Base-by-base conservation (phyloP, 2,888 invertebrate species). In the Papilio demoleus region DNA sequence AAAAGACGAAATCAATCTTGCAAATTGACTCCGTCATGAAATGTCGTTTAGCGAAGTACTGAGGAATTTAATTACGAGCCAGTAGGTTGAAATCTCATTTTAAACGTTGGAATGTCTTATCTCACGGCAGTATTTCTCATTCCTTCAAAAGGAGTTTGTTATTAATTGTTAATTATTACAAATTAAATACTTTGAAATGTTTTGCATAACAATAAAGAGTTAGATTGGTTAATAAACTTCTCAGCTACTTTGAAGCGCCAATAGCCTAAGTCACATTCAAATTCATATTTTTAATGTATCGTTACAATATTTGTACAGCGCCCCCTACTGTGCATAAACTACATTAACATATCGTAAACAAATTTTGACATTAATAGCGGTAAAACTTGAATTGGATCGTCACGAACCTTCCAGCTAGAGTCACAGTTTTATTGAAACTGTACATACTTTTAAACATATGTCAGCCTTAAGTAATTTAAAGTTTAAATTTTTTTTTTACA, bases 1-100 rank as follows among this genome's bases (percentile, higher is more conserved):
- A 62, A 56, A 67, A 62, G 62, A 42, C 36, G 17, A 27, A 67
- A 68, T 68, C 50, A 68, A 68, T 68, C 38, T 59, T 38, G 47
- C 31, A 59, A 68, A 68, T 68, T 59, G 58, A 64, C 63, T 64
- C 38, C 59, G 58, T 50, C 38, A 60, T 31, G 59, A n/a, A 64
- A 64, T 64, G 59, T 59, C 36, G 47, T 68, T 59, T 64, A 47
- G 47, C 47, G 22, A 24, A 22, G 50, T 60, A 50, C 59, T 50
- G 14, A 17, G 31, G 61, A 59, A 68, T 68, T 64, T 68, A 68
- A 68, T 68, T 64, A 64, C 40, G 47, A 45, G 36, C 47, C 31
- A 40, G 64, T 64, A 50, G 47, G 22, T 64, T 50, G 58, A 31
- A 59, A 64, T 59, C 38, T 47, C 59, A 64, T 68, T 64, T 64